Base-by-base conservation (phyloP, 2,888 invertebrate genomes). In the Colostygia pectinataria region DNA sequence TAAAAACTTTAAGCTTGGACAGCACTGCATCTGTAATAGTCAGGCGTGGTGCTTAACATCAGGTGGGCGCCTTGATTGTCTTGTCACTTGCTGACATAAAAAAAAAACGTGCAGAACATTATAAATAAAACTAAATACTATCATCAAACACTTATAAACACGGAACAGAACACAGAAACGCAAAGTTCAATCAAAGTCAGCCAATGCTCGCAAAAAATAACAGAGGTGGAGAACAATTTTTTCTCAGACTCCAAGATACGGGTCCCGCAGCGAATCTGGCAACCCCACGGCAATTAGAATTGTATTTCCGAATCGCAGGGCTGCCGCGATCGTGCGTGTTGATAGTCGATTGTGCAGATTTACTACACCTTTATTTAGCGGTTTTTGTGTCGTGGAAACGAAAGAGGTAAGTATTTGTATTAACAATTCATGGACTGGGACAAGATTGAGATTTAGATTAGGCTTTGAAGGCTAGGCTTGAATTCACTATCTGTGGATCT, bases 191-290 rank as follows among this genome's bases (percentile, higher is more conserved):
- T 37, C 27, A 42, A 13, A 24, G 12, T 15, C 25, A 45, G 31
- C 25, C 23, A 32, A 41, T 13, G n/a, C 24, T 40, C 32, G 34
- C 29, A 31, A 59, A 60, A 58, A 61, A 61, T 18, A 46, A 29
- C 32, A 29, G 20, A 29, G 18, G 36, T 38, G 12, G 23, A 23
- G 31, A 24, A 7, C 18, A 8, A 20, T 42, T 46, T 34, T 42
- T 52, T 49, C 44, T 24, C 49, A 63, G 34, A 65, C 64, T 45
- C 33, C 69, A 52, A 64, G 65, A 75, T 75, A 71, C 72, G 75
- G 74, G 79, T 58, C 76, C 75, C 75, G 82, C 79, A 78, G 70
- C 57, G 59, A 63, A 61, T 61, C 65, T 66, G 65, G 66, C 65
- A 66, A 55, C 71, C 68, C 67, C 62, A 63, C 55, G 55, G 58